Percentiles rank a stretch among this genome's conserved stretches.
Evolutionary conservation across 2,888 invertebrate species (phyloP).

Genomic region (Bugula neritina): DNA sequence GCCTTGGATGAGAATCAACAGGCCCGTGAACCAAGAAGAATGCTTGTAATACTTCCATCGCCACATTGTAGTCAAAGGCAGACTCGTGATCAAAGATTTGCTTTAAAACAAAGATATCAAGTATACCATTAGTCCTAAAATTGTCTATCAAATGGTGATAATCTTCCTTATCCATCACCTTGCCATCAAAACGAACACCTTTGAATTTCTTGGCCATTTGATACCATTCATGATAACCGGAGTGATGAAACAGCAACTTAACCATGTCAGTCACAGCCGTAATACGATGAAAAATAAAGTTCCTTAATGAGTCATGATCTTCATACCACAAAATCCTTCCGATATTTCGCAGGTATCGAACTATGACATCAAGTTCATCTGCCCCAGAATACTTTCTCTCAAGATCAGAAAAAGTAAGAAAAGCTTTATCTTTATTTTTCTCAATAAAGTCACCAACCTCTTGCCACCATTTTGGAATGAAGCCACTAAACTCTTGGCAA

Average conservation of each 20-base stretch:
- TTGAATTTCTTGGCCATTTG: background rate
- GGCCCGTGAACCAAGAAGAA: background rate
- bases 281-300: background rate
- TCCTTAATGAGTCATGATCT: background rate
- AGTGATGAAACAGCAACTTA: slow-evolving; percentile 7
- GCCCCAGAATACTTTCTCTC: background rate
- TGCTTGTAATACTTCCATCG: background rate
- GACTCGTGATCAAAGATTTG: background rate
- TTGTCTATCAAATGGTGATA: background rate
- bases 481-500: background rate
- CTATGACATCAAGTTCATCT: background rate
- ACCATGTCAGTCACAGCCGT: background rate
- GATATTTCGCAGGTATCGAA: background rate
- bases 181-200: background rate
- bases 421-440: background rate
- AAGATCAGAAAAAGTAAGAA: background rate
- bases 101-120: background rate
- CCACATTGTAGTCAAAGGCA: background rate
- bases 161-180: background rate
- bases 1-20: background rate
- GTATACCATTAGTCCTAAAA: background rate
- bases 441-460: background rate
- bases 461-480: background rate
- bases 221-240: background rate
- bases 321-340: slow-evolving; percentile 4